Evolutionary conservation across 2,113 vertebrate genomes (phyloP), one percentile per base, ranked within the genome.

Genomic region (Corydoras sp.): DNA sequence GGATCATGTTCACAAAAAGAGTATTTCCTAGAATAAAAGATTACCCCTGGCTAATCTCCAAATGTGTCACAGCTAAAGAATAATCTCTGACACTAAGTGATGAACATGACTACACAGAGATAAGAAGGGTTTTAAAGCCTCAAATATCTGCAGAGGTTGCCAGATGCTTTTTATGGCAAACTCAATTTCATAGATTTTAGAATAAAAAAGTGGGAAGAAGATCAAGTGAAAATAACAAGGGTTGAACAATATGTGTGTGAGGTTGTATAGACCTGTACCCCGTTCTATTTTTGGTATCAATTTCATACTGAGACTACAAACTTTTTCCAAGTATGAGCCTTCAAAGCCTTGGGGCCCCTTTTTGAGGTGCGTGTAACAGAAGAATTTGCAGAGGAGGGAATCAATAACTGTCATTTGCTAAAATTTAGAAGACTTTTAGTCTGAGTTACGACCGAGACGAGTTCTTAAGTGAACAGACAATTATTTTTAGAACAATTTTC

Each of bases 401-500:
- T 81, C 78, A 76, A 78, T 80, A 83, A 81, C 76, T 78, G 77
- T 75, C 71, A 77, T 80, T 83, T 76, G 63, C 30, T 65, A 65
- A 81, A 68, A 73, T 80, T 77, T 81, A 80, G 68, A 71, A 76
- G 71, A 74, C 68, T 76, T 79, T 82, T 75, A 72, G 69, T 63
- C 63, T 80, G 76, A 80, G 63, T 78, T 83, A 78, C 62, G 66
- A 79, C 62, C 77, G 75, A 76, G 74, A 69, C 80, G 69, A 65
- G 76, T 62, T 76, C 66, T 68, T 72, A 65, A 67, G 55, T 58
- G 73, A 73, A 68, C 62, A 72, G 73, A n/a, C 31, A 66, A 62
- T 75, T 81, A 79, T 79, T 81, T 83, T 83, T 78, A 79, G 77
- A 74, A 77, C 74, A 73, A 73, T 80, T 74, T 72, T 71, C 69